Conservation (phyloP, 2,888 invertebrate genomes). For the Melinopterus prodromus region DNA sequence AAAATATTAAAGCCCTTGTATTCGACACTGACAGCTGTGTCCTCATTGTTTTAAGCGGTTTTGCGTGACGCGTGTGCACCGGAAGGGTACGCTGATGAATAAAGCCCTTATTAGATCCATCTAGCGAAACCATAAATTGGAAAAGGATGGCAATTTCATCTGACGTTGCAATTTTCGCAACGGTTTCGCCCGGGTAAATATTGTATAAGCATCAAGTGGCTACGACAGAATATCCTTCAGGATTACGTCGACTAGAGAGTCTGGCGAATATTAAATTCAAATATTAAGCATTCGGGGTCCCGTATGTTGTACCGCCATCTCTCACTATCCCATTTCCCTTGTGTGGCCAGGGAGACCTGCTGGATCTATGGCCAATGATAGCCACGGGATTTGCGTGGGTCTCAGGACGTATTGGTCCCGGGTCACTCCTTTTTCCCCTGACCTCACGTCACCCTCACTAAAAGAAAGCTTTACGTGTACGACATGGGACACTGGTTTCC, state of each 20-base stretch:
- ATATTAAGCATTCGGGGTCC: not conserved
- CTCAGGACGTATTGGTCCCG: not conserved
- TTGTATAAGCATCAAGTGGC: not conserved
- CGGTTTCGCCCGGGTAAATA: not conserved
- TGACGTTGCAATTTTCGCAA: not conserved
- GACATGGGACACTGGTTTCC: not conserved
- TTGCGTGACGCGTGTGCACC: too few species aligned
- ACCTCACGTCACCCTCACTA: not conserved
- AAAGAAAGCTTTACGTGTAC: not conserved
- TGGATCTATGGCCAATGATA: not conserved
- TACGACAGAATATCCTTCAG: not conserved
- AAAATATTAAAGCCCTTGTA: too few species aligned
- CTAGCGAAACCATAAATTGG: not conserved
- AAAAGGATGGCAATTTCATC: not conserved
- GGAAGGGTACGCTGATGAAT: not conserved
- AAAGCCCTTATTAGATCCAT: not conserved
- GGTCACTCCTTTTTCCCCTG: not conserved
- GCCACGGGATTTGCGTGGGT: not conserved
- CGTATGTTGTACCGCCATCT: not conserved
- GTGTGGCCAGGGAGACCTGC: not conserved
- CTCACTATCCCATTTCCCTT: not conserved
- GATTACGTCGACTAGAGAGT: not conserved
- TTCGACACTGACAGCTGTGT: too few species aligned
- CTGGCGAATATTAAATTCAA: conserved; percentile 4
- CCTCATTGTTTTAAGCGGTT: too few species aligned